Evolutionary conservation across 2,797 vertebrate species (phyloP), one percentile per base, ranked within the genome.

Genomic region (Adrianichthys oophorus): DNA sequence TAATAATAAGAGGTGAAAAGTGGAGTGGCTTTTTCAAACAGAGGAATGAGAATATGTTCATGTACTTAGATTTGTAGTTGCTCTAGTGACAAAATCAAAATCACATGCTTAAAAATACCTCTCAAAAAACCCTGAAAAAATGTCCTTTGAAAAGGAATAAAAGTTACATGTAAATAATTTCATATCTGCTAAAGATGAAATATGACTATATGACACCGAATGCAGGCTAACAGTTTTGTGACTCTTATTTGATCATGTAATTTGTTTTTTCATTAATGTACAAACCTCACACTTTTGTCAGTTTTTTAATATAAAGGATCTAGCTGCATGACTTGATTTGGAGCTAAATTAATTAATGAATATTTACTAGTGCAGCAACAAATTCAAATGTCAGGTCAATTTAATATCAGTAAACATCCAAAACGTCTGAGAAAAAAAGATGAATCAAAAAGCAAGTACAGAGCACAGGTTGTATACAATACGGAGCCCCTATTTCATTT

Each of bases 21-120:
- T 17, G 26, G 46, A 51, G 15, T 7, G 65, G 43, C 16, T 56
- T 26, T 52, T 46, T 37, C 32, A 37, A 26, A 26, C 0, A 26
- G 44, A 65, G 17, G 13, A 52, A 66, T 51, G 44, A 68, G 46
- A 56, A 45, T 48, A 41, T 63, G 29, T 17, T 59, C 76, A 82
- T 83, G 73, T 82, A 76, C 55, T 79, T 85, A 71, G 65, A 62
- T 57, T 81, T 26, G 13, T 19, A 57, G 18, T 41, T 7, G 52
- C 60, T 51, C 66, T 64, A 14, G 60, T 59, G 77, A 59, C 44
- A 73, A 78, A 60, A 75, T 74, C 53, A 73, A 48, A 49, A 21
- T 58, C 21, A 52, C 62, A 76, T 70, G 65, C 73, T 65, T 41
- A 32, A 58, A 65, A 63, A 72, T 12, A 29, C 32, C 68, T 26